phyloP scores from a whole-genome alignment of 2,888 invertebrate species.

The Habrosyne pyritoides region DNA sequence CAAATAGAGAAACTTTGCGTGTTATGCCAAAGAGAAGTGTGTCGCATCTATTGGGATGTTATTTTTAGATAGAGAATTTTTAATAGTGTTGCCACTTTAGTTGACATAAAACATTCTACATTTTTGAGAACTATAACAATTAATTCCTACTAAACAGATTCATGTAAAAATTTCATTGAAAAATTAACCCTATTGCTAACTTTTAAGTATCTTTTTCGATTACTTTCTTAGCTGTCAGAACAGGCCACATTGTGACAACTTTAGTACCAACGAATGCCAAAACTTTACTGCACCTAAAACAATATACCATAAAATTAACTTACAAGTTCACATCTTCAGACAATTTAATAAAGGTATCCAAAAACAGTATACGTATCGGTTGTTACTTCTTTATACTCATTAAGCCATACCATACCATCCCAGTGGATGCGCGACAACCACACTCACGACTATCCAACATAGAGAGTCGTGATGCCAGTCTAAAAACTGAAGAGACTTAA shows the following conservation, averaged over 20 bases:
- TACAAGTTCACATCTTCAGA: not conserved
- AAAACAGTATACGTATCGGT: not conserved
- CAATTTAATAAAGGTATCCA: too few species aligned
- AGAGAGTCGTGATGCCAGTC: conserved; percentile 39
- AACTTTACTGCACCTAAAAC: too few species aligned
- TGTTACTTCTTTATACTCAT: not conserved
- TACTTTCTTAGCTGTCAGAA: too few species aligned
- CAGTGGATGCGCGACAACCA: conserved; percentile 5
- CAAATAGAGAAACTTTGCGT: conserved; percentile 29
- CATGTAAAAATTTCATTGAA: too few species aligned
- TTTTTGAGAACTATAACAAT: not conserved
- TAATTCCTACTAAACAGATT: too few species aligned
- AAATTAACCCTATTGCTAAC: too few species aligned
- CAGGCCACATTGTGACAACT: too few species aligned
- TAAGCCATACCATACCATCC: not conserved
- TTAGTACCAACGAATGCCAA: too few species aligned
- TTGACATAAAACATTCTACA: too few species aligned
- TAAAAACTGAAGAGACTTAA: conserved; percentile 79
- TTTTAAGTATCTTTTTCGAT: too few species aligned
- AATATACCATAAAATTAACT: too few species aligned
- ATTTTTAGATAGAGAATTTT: not conserved
- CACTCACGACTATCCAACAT: conserved; percentile 12
- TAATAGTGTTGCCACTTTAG: too few species aligned
- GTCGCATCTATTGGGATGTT: conserved; percentile 9
- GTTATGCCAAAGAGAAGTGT: conserved; percentile 18